These are phyloP conservation scores for Acanthochromis polyacanthus DNA, from an alignment of 2,113 vertebrate genomes.

Conservation along the genomic window DNA sequence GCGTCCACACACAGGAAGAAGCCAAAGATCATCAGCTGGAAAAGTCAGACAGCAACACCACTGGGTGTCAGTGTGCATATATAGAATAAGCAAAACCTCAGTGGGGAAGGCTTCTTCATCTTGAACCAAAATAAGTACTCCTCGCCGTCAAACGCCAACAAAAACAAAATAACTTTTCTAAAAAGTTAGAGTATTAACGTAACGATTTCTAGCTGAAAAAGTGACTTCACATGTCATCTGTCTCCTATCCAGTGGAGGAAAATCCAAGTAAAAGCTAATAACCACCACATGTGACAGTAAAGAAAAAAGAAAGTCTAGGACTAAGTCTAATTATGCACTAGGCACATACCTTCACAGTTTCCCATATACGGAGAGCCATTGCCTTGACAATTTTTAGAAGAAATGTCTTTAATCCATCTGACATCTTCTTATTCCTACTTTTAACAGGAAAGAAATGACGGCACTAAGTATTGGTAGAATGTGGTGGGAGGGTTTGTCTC, in stretches of 20 bases:
- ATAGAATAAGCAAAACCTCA: no score
- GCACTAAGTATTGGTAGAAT: not conserved
- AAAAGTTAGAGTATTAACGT: no score
- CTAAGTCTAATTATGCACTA: not conserved
- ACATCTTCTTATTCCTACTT: not conserved
- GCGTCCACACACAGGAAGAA: conserved; percentile 97
- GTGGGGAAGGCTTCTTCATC: no score
- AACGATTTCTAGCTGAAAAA: not conserved
- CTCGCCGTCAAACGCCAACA: no score
- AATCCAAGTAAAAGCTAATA: not conserved
- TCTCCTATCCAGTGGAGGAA: not conserved
- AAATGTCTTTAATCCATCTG: not conserved
- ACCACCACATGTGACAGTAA: not conserved
- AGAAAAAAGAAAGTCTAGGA: not conserved
- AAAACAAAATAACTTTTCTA: no score
- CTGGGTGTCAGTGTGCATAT: not conserved
- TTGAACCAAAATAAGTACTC: no score
- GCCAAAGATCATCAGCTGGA: conserved; percentile 96
- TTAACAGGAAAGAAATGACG: not conserved
- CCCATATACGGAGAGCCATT: conserved; percentile 23
- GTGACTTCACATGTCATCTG: not conserved
- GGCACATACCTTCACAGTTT: conserved; percentile 30
- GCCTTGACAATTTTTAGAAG: conserved; percentile 17
- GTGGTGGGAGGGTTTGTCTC: conserved; percentile 32
- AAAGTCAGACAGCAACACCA: conserved; percentile 49